Evolutionary conservation across 2,888 invertebrate genomes (phyloP).

Genomic region (Colostygia pectinataria): DNA sequence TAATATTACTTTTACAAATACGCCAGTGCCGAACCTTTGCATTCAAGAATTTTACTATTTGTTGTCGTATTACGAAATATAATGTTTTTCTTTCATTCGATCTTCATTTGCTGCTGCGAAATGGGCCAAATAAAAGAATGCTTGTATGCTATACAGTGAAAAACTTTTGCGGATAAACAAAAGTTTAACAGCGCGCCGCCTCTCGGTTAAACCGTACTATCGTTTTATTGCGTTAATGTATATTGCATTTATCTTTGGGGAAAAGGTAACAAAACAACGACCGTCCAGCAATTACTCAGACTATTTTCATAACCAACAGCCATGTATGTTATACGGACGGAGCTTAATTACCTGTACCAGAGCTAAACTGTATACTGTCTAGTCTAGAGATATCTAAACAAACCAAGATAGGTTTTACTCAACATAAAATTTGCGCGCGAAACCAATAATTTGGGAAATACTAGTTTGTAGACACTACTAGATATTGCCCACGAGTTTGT

Average conservation of each 20-base stretch:
- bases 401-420: too few relatives aligned
- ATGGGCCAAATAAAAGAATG: conserved; percentile 20
- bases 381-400: too few relatives aligned
- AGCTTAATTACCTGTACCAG: too few relatives aligned
- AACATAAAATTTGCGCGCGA: too few relatives aligned
- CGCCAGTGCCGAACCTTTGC: conserved; percentile 12
- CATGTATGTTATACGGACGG: too few relatives aligned
- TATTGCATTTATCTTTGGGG: conserved; percentile 2
- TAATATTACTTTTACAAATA: conserved; percentile 4
- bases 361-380: too few relatives aligned
- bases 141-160: conserved; percentile 7
- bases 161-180: conserved; percentile 2
- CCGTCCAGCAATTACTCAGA: too few relatives aligned
- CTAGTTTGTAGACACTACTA: too few relatives aligned
- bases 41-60: conserved; percentile 19
- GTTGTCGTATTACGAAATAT: conserved; percentile 20
- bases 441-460: too few relatives aligned
- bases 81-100: conserved; percentile 21
- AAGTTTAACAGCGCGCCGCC: background rate
- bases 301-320: too few relatives aligned
- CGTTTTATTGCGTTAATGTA: too few relatives aligned
- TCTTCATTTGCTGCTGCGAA: conserved; percentile 21
- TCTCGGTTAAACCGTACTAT: background rate
- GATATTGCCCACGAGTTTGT: too few relatives aligned
- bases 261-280: background rate